These are phyloP conservation scores for Eristalinus aeneus DNA, from an alignment of 2,888 invertebrate genomes.

Conservation along the genomic window DNA sequence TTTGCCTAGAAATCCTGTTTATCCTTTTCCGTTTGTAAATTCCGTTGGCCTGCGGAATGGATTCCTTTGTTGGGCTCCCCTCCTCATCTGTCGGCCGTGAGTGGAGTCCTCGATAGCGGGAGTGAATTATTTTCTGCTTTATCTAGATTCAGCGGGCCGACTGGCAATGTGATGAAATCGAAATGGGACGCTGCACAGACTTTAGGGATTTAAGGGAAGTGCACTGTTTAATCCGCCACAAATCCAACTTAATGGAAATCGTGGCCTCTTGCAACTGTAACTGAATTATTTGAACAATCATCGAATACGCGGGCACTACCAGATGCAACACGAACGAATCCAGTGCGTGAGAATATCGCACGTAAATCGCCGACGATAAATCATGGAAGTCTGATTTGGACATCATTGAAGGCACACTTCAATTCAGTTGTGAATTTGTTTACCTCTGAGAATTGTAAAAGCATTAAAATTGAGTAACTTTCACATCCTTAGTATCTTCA, in stretches of 20 bases:
- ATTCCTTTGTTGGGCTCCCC: conserved; percentile 30
- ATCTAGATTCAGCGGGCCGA: conserved; percentile 10
- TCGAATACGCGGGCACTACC: neutral
- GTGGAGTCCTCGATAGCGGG: conserved; percentile 1
- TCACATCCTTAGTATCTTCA: too few species aligned
- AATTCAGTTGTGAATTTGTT: neutral
- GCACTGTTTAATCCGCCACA: neutral
- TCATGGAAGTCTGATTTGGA: neutral
- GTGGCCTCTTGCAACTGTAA: neutral
- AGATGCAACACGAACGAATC: neutral
- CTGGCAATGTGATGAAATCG: conserved; percentile 15
- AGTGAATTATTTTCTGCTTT: conserved; percentile 41
- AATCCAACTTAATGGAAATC: conserved; percentile 12
- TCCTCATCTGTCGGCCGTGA: too few species aligned
- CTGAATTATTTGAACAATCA: conserved; percentile 11
- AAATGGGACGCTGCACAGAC: neutral
- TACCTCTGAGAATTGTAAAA: too few species aligned
- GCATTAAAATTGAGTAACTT: too few species aligned
- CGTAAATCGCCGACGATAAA: neutral
- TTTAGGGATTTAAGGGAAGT: neutral
- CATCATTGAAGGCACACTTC: neutral
- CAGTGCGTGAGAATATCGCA: neutral
- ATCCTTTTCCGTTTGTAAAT: conserved; percentile 42
- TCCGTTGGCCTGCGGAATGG: conserved; percentile 30
- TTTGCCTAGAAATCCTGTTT: conserved; percentile 45